Evolutionary conservation across 2,113 vertebrate species (phyloP), one percentile per base, ranked within the genome.

Genomic region (Saimiri boliviensis): DNA sequence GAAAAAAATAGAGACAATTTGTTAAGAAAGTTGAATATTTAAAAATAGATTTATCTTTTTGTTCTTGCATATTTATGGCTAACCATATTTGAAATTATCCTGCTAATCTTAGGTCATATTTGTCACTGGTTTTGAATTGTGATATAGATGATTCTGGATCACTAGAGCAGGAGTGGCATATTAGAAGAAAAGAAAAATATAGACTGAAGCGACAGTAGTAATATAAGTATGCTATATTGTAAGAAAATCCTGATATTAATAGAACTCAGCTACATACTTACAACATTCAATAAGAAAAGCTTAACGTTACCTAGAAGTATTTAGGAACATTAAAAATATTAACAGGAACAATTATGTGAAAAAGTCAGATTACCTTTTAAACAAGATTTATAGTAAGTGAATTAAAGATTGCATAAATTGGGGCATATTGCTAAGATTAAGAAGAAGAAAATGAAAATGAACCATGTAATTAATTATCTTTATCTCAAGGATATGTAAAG

Each of bases 221-320:
- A 74, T 52, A 32, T 20, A 92, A 42, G 7, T 83, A 76, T 71
- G 40, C 19, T 90, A 35, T 82, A 95, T 91, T 93, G 37, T 58
- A 47, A 95, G 60, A 92, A 83, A 89, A 71, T 89, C 37, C 5
- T 95, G 42, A 90, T 45, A 40, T 70, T 95, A 83, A 76, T 91
- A 95, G 47, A 92, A 71, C 74, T 91, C 32, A 49, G 68, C 19
- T 81, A 58, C 11, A 58, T 87, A 80, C 20, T 96, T 93, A 88
- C 35, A 71, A 91, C 68, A 86, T 49, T 79, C 42, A 40, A 23
- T 88, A 68, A 93, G 73, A 73, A 45, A 63, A 95, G 25, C 30
- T 82, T 74, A 60, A 12, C 76, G 35, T 32, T 89, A 89, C 47
- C 17, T 71, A 23, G 68, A 85, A 91, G 10, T 16, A 80, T 21